Base-by-base conservation (phyloP, 2,888 invertebrate genomes). In the Ecdyonurus torrentis region DNA sequence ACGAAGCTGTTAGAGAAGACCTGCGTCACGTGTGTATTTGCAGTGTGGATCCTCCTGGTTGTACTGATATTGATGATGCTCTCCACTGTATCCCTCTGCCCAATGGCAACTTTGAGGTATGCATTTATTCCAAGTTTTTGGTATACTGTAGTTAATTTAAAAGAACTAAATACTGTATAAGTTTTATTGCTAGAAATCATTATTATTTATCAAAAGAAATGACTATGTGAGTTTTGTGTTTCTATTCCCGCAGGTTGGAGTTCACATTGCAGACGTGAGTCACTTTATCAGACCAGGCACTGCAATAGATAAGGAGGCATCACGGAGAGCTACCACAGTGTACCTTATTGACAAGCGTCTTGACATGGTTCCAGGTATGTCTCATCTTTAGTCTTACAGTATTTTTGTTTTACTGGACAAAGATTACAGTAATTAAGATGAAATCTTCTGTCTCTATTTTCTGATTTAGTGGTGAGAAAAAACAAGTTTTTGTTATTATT, bases 31-130 rank as follows among this genome's bases (percentile, higher is more conserved):
- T 94, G 2, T 84, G 85, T 70, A 85, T 99, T 58, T 98, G 96
- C 71, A 96, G 95, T 0, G 96, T 98, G 0, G 97, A 98, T 80
- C 98, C 98, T 1, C 94, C 95, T 0, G 98, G 98, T 0, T 99
- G 98, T 74, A 99, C 98, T 0, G 99, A 99, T 74, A 98, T 99
- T 66, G 99, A 99, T 73, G 99, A 99, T 74, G 98, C 99, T 0
- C 76, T 99, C 1, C 99, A 99, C 75, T 96, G 95, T n/a, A 20
- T 55, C 20, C 55, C n/a, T 20, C 22, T 55, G 55, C 55, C 55
- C n/a, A 87, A 87, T 71, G 86, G 87, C 2, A 85, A 85, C 69
- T 79, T 82, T 59, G 89, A 93, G 78, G 86, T 75, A 63, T 63
- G 61, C 24, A 23, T 20, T 10, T 25, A 10, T n/a, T 55, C 15